Evolutionary conservation across 2,888 invertebrate genomes (phyloP).

Genomic region (Mesochorus sp.): DNA sequence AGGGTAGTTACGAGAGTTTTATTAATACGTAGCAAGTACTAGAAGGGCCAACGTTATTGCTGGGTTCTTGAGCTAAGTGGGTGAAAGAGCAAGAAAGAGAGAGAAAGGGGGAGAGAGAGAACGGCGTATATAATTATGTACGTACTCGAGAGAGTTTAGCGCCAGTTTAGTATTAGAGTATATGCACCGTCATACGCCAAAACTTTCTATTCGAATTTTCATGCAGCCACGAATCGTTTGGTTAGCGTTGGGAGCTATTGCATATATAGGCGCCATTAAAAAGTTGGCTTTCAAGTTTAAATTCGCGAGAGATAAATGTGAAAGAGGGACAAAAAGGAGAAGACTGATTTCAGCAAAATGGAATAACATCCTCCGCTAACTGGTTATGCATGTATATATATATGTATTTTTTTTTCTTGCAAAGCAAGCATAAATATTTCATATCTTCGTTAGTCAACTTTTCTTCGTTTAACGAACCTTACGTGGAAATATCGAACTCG

Average conservation of each 20-base stretch:
- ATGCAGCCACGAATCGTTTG: conserved; percentile 13
- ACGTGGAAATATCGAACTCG: conserved; percentile 56
- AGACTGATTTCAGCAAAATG: conserved; percentile 24
- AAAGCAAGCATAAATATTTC: conserved; percentile 51
- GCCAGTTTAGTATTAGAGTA: conserved; percentile 35
- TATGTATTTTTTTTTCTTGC: background rate
- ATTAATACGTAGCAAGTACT: conserved; percentile 11
- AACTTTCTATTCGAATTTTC: conserved; percentile 54
- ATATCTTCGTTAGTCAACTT: conserved; percentile 54
- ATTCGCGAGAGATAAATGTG: conserved; percentile 46
- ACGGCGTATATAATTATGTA: background rate
- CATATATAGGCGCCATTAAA: conserved; percentile 56
- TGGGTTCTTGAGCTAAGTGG: conserved; percentile 38
- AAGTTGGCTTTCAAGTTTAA: conserved; percentile 47
- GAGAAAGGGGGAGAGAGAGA: conserved; percentile 17
- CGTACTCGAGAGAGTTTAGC: conserved; percentile 35
- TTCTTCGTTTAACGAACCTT: conserved; percentile 60
- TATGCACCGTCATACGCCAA: background rate
- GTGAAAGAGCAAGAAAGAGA: conserved; percentile 4
- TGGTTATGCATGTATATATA: background rate
- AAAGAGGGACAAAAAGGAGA: background rate
- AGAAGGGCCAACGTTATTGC: conserved; percentile 5
- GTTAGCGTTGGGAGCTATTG: conserved; percentile 35
- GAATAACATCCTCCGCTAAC: background rate
- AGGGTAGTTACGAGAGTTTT: conserved; percentile 20